Base-by-base conservation (phyloP, 2,797 vertebrate genomes). In the Oreortyx pictus region DNA sequence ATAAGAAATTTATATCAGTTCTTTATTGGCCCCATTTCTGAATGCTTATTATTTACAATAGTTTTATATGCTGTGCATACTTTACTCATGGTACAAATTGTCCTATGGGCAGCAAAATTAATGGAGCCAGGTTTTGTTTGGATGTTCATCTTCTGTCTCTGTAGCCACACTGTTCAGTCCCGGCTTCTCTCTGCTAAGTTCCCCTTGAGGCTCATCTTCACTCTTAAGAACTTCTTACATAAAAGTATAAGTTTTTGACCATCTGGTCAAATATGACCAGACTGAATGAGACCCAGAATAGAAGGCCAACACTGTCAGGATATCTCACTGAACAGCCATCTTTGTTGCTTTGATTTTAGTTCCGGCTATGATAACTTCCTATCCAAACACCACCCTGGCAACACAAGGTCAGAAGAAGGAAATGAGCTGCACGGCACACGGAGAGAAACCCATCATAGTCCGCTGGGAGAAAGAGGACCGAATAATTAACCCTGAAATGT, bases 391-490 rank as follows among this genome's bases (percentile, higher is more conserved):
- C 66, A 99, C 99, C 9, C 97, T 99, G 97, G 99, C 99, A 80
- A 99, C 99, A 0, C 99, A 99, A 97, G 99, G 99, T 11, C 99
- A 99, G 66, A 99, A 99, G 98, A 99, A 99, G 87, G 98, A 98
- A 93, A 99, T 99, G 98, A 99, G 98, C 96, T 99, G 99, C 95
- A 99, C 98, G 0, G 99, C 99, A 16, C 99, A 99, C 0, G 99
- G 99, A 2, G 99, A 99, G 97, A 99, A 99, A 92, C 99, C 99
- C 97, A 99, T 99, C 96, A 99, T 99, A 77, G 99, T 99, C 80
- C 99, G 99, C 97, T 99, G 99, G 99, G 99, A 99, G 97, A 99
- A 99, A 93, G 99, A 99, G 84, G 99, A 99, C 82, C 97, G 99
- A 64, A 99, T 99, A 97, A 99, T 99, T 88, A 99, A 99, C 97